Conservation (phyloP, 2,888 invertebrate genomes). For the Barypeithes pellucidus region DNA sequence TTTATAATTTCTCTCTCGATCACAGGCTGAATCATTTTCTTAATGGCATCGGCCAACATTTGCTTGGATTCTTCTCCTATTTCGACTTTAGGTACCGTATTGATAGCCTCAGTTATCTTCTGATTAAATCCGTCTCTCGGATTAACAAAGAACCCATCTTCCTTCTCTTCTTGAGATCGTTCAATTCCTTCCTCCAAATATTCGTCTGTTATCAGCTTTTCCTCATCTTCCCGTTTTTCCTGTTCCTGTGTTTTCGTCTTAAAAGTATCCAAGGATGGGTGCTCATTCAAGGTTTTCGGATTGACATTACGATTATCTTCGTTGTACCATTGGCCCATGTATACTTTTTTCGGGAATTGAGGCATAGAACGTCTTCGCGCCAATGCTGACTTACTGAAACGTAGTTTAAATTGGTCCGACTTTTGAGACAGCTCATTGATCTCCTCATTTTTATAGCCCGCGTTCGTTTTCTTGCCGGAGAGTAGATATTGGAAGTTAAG, state of each 20-base stretch:
- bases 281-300: background rate
- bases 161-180: background rate
- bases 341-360: background rate
- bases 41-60: slow-evolving; percentile 49
- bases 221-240: background rate
- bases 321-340: background rate
- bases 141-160: slow-evolving; percentile 42
- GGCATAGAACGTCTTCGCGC: background rate
- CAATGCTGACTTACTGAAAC: too few species aligned
- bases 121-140: slow-evolving; percentile 42
- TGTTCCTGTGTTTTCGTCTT: background rate
- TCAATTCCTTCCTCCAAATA: background rate
- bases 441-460: background rate
- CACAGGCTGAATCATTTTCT: slow-evolving; percentile 55
- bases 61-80: slow-evolving; percentile 52
- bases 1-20: slow-evolving; percentile 56
- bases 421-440: too few species aligned
- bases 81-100: slow-evolving; percentile 36
- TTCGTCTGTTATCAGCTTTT: background rate
- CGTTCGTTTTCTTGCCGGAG: background rate
- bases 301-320: background rate
- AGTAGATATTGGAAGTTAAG: too few species aligned
- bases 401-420: too few species aligned
- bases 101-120: slow-evolving; percentile 34
- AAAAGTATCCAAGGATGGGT: slow-evolving; percentile 31